phyloP scores from a whole-genome alignment of 2,113 vertebrate genomes.

The Oreochromis tanganicae region DNA sequence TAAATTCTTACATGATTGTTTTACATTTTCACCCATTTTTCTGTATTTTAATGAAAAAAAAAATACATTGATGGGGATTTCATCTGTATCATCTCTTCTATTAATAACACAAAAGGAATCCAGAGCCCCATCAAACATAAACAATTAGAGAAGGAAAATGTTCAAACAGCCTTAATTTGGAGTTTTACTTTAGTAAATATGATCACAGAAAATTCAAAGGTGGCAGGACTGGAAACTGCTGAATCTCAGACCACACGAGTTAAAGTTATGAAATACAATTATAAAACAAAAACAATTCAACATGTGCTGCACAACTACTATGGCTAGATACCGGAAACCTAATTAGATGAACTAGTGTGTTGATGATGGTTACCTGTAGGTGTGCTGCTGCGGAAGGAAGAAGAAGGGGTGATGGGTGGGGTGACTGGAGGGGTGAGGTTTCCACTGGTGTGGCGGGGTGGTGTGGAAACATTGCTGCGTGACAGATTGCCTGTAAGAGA shows the following conservation, averaged over 20 bases:
- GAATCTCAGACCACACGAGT: background rate
- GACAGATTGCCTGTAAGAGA: conserved; percentile 84
- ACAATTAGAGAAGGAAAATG: background rate
- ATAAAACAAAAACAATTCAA: background rate
- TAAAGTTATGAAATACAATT: background rate
- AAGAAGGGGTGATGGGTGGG: conserved; percentile 95
- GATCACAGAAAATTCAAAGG: background rate
- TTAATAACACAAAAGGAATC: background rate
- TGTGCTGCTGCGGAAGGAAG: conserved; percentile 95
- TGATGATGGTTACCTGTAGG: conserved; percentile 76
- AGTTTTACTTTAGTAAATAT: background rate
- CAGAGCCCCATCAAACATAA: background rate
- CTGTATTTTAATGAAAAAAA: background rate
- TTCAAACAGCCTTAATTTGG: background rate
- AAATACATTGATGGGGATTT: background rate
- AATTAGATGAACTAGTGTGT: background rate
- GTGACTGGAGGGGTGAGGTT: conserved; percentile 98
- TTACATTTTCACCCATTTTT: background rate
- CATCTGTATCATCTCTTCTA: background rate
- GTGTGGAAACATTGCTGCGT: conserved; percentile 86
- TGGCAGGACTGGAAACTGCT: background rate
- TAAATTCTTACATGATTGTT: background rate
- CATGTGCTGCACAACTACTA: too few species aligned
- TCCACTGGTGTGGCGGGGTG: conserved; percentile 90
- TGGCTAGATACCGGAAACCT: background rate